Conservation (phyloP, 2,888 invertebrate genomes). For the Pelosia muscerda region DNA sequence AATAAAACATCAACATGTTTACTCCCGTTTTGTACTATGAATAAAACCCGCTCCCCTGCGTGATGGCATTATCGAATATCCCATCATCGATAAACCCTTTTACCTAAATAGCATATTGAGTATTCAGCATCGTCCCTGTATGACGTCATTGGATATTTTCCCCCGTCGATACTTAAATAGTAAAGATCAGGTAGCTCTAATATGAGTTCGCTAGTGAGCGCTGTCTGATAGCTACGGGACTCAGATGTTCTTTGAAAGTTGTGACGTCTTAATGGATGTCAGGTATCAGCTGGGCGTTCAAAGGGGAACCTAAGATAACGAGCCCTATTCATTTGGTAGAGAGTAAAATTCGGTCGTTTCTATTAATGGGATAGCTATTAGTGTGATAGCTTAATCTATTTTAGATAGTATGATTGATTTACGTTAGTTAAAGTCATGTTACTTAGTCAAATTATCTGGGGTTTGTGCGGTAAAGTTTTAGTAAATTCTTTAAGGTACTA, state of each 20-base stretch:
- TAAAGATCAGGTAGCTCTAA: conserved; percentile 54
- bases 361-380: conserved; percentile 20
- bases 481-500: no score
- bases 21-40: conserved; percentile 62
- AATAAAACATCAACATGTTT: conserved; percentile 55
- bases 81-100: conserved; percentile 79
- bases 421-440: not conserved
- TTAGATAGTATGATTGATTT: conserved; percentile 13
- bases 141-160: conserved; percentile 55
- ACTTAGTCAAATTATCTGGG: not conserved
- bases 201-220: conserved; percentile 32
- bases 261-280: conserved; percentile 57
- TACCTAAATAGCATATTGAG: conserved; percentile 75
- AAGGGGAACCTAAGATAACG: conserved; percentile 54
- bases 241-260: conserved; percentile 63
- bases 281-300: conserved; percentile 54
- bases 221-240: conserved; percentile 36
- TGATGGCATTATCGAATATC: conserved; percentile 70
- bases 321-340: conserved; percentile 48
- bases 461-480: not conserved
- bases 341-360: conserved; percentile 20
- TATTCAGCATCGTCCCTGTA: conserved; percentile 65
- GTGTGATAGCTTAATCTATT: conserved; percentile 8
- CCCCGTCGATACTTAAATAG: conserved; percentile 30
- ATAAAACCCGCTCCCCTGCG: conserved; percentile 62